Conservation (phyloP, 1,140 invertebrate species). For the Oryctes rhinoceros region DNA sequence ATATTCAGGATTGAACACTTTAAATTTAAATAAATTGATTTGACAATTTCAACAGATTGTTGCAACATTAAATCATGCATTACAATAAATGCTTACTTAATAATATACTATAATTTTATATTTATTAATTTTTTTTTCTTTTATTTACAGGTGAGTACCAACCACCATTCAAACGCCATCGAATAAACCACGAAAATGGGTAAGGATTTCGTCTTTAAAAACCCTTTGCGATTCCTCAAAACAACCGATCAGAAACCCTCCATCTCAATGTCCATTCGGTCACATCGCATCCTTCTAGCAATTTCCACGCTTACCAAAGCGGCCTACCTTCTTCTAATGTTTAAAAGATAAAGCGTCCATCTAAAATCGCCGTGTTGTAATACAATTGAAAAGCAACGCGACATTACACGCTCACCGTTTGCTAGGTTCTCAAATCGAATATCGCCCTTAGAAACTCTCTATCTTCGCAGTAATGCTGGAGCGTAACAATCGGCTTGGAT, state of each 20-base stretch:
- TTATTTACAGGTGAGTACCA: slow-evolving; percentile 5
- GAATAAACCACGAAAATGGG: slow-evolving; percentile 21
- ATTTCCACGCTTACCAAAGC: not conserved
- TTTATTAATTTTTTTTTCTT: not conserved
- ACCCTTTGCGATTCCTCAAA: too few species aligned
- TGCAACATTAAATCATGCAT: too few species aligned
- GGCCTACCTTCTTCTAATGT: not conserved
- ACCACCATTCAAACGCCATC: slow-evolving; percentile 13
- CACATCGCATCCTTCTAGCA: not conserved
- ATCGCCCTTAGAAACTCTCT: not conserved
- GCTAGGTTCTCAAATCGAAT: not conserved
- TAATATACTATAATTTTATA: too few species aligned
- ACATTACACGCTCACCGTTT: not conserved
- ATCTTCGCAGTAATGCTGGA: not conserved
- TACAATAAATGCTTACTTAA: too few species aligned
- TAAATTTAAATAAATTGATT: too few species aligned
- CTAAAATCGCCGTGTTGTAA: not conserved
- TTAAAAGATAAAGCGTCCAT: slow-evolving; percentile 1
- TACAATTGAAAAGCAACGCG: not conserved
- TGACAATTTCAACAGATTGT: too few species aligned
- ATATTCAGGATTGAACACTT: too few species aligned
- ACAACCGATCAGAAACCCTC: too few species aligned
- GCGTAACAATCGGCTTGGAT: not conserved
- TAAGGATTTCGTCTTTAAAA: not conserved
- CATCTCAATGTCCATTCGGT: too few species aligned